phyloP scores from a whole-genome alignment of 2,888 invertebrate genomes.

The Tiliacea aurago region DNA sequence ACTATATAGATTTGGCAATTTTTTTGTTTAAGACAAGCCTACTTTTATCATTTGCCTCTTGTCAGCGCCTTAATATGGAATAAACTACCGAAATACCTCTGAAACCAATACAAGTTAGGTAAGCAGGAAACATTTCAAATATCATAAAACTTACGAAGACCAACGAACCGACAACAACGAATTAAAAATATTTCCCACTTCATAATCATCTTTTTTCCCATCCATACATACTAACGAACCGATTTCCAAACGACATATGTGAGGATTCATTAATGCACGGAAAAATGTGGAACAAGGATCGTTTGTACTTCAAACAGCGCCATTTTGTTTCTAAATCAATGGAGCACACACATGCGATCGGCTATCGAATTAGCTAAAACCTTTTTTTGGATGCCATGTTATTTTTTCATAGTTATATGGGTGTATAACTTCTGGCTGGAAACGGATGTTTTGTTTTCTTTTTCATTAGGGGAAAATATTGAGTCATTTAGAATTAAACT shows the following conservation, averaged over 20 bases:
- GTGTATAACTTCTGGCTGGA: neutral
- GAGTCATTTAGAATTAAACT: neutral
- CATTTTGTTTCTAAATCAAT: slow-evolving; percentile 64
- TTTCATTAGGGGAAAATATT: neutral
- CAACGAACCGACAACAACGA: neutral
- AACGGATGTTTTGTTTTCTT: neutral
- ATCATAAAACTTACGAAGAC: neutral
- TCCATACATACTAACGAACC: slow-evolving; percentile 75
- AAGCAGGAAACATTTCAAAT: neutral
- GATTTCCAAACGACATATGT: slow-evolving; percentile 74
- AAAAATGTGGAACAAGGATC: slow-evolving; percentile 68
- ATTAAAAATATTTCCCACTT: slow-evolving; percentile 24
- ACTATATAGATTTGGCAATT: too few species aligned
- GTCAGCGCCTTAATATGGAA: too few species aligned
- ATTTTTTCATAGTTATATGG: neutral
- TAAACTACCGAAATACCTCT: too few species aligned
- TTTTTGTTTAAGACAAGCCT: too few species aligned
- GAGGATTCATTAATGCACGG: slow-evolving; percentile 74
- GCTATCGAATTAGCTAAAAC: slow-evolving; percentile 49
- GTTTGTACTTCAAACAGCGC: slow-evolving; percentile 62
- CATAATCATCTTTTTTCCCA: slow-evolving; percentile 59
- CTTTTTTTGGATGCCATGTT: slow-evolving; percentile 19
- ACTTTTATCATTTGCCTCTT: too few species aligned
- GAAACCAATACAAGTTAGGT: neutral
- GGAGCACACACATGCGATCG: slow-evolving; percentile 38